A percentile compares a stretch with the other conserved stretches of the same genome.
Evolutionary conservation across 2,888 invertebrate genomes (phyloP).

Genomic region (Amphipoea oculea): DNA sequence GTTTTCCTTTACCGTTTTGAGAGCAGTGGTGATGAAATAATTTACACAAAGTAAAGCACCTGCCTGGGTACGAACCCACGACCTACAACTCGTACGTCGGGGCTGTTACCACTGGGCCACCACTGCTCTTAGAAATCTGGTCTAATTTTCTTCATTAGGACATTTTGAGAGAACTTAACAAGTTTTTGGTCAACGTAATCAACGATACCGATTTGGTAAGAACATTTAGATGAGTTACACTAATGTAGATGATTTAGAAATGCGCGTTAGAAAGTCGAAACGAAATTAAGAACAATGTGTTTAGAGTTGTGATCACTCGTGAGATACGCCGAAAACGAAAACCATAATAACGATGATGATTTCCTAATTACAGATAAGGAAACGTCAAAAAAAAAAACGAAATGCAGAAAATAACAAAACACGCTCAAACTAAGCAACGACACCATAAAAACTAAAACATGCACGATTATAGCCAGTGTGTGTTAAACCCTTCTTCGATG

Average conservation of each 20-base stretch:
- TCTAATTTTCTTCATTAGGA: not conserved
- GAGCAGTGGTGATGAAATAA: too few relatives aligned
- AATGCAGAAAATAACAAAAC: constrained; percentile 41
- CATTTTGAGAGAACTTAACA: not conserved
- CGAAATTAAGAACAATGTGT: constrained; percentile 49
- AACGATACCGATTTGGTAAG: constrained; percentile 20
- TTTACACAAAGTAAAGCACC: too few relatives aligned
- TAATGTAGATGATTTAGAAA: constrained; percentile 40
- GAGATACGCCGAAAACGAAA: constrained; percentile 35
- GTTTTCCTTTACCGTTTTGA: too few relatives aligned
- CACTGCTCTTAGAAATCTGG: too few relatives aligned
- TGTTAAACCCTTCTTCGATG: constrained; percentile 37
- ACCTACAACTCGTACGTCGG: too few relatives aligned
- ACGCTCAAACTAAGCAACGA: constrained; percentile 57
- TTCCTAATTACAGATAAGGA: constrained; percentile 40
- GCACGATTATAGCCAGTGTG: constrained; percentile 54
- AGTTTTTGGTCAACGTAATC: not conserved
- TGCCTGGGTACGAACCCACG: too few relatives aligned
- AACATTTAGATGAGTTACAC: constrained; percentile 29
- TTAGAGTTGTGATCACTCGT: constrained; percentile 31
- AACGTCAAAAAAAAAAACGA: constrained; percentile 26
- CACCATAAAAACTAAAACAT: constrained; percentile 57
- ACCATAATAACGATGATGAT: constrained; percentile 41
- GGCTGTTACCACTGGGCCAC: too few relatives aligned
- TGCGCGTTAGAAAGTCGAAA: constrained; percentile 54